phyloP scores from a whole-genome alignment of 1,140 invertebrate genomes.

The Popillia japonica region DNA sequence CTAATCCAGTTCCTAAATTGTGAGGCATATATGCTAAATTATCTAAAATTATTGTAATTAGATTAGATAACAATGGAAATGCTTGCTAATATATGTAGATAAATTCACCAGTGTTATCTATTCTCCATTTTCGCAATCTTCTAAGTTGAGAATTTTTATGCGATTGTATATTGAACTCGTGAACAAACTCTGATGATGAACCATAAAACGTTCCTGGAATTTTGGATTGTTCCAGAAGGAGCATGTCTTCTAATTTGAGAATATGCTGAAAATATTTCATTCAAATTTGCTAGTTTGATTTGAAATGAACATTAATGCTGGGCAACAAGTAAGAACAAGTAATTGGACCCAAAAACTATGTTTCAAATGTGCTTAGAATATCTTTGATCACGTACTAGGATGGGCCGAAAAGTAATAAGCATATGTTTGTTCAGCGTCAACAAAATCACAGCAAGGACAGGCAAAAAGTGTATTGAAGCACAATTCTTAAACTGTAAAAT shows the following conservation, averaged over 20 bases:
- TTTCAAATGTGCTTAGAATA: too few species aligned
- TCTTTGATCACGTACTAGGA: too few species aligned
- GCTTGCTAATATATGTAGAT: neutral
- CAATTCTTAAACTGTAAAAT: too few species aligned
- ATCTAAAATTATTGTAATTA: conserved; percentile 44
- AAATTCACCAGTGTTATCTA: conserved; percentile 18
- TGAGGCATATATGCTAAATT: conserved; percentile 53
- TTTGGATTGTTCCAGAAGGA: conserved; percentile 53
- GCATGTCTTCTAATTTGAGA: conserved; percentile 48
- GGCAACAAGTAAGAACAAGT: conserved; percentile 37
- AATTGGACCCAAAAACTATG: too few species aligned
- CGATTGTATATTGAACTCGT: conserved; percentile 51
- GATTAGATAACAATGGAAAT: neutral
- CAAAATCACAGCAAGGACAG: too few species aligned
- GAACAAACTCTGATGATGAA: conserved; percentile 44
- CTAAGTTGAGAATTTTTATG: conserved; percentile 36
- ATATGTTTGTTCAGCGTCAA: too few species aligned
- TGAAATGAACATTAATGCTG: conserved; percentile 34
- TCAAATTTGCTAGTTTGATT: neutral
- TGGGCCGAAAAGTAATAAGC: too few species aligned
- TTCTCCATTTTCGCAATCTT: conserved; percentile 51
- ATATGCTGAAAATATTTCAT: conserved; percentile 43
- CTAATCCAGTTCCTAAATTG: conserved; percentile 52
- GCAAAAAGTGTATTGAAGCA: too few species aligned
- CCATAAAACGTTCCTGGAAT: conserved; percentile 55